A percentile compares a stretch with the other conserved stretches of the same genome.
Conservation (phyloP, 2,797 vertebrate species). For the Hippoglossus hippoglossus region DNA sequence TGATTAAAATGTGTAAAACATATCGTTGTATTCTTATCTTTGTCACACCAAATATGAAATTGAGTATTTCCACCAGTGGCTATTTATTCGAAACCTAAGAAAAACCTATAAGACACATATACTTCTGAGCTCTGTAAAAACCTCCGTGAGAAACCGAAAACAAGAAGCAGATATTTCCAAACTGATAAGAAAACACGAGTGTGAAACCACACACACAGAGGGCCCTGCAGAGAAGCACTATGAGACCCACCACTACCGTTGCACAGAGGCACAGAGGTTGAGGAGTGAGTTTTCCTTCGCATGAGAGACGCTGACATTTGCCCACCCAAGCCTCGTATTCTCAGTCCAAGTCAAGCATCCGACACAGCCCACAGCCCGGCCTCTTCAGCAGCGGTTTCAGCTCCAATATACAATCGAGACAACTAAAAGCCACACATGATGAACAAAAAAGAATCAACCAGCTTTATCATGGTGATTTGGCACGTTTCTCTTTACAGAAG, state of each 20-base stretch:
- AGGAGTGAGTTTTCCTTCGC: conserved; percentile 27
- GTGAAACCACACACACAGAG: conserved; percentile 56
- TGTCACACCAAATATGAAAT: neutral
- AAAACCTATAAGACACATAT: neutral
- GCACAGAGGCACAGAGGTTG: conserved; percentile 4
- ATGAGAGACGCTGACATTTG: conserved; percentile 35
- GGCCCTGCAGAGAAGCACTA: neutral
- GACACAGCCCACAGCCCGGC: conserved; percentile 46
- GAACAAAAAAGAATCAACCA: neutral
- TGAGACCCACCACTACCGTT: conserved; percentile 23
- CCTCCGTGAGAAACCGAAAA: conserved; percentile 2
- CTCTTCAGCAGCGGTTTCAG: conserved; percentile 19
- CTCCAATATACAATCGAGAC: conserved; percentile 1
- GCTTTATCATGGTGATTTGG: conserved; percentile 24
- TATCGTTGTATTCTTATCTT: conserved; percentile 11
- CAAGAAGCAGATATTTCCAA: conserved; percentile 45
- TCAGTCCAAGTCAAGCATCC: conserved; percentile 26
- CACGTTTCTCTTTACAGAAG: conserved; percentile 55
- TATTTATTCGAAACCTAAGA: neutral
- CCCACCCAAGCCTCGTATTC: conserved; percentile 51
- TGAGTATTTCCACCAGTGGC: neutral
- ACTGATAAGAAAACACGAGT: conserved; percentile 27
- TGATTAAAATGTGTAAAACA: conserved; percentile 72
- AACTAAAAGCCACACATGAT: conserved; percentile 22
- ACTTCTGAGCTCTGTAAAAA: neutral